phyloP scores from a whole-genome alignment of 2,113 vertebrate species.

The Furnarius figulus region DNA sequence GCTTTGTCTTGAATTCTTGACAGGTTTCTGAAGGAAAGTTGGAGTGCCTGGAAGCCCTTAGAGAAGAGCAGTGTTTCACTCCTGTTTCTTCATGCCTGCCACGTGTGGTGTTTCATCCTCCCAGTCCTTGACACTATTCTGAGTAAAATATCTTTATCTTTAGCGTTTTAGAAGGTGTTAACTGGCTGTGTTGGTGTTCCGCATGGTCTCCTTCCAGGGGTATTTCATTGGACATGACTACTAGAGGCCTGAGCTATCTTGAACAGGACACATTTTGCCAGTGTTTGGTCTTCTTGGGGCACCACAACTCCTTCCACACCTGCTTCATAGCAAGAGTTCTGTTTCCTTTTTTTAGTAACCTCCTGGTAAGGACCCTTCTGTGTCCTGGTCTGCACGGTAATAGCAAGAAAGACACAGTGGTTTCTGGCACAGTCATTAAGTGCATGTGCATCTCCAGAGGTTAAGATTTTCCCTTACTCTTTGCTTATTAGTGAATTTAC shows the following conservation, averaged over 20 bases:
- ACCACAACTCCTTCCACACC: not conserved
- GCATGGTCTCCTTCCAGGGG: not conserved
- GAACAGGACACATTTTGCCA: not conserved
- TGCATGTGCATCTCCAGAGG: too few species aligned
- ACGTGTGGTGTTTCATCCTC: not conserved
- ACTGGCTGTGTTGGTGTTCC: not conserved
- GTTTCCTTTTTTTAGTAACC: not conserved
- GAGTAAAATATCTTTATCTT: not conserved
- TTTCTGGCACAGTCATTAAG: too few species aligned
- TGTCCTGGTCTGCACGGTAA: not conserved
- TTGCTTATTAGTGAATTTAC: too few species aligned
- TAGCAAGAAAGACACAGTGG: not conserved
- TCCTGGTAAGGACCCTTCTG: not conserved
- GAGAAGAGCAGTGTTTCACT: not conserved
- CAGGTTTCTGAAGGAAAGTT: not conserved
- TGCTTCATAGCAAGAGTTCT: not conserved
- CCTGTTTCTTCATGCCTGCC: not conserved
- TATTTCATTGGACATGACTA: not conserved
- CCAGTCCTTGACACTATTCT: not conserved
- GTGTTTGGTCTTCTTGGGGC: not conserved
- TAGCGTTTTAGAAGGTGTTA: not conserved
- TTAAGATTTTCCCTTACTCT: too few species aligned
- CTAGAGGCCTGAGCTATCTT: not conserved
- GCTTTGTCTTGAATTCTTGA: not conserved
- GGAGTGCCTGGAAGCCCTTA: not conserved